Percentiles rank a stretch among this genome's conserved stretches.
Conservation (phyloP, 2,113 vertebrate species). For the Sceloporus tristichus region DNA sequence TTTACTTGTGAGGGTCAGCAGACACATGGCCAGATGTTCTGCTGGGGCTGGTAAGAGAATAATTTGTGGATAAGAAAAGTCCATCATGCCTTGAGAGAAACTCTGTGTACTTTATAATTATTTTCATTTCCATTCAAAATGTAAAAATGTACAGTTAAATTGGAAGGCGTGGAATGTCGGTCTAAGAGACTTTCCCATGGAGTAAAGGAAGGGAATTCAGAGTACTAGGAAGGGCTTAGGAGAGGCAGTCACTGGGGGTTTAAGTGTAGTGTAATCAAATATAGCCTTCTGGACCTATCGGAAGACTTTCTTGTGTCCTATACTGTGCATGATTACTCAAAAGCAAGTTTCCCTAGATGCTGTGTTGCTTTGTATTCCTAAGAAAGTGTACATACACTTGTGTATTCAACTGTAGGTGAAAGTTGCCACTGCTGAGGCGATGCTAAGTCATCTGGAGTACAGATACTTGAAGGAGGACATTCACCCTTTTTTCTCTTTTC, state of each 20-base stretch:
- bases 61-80: slow-evolving; percentile 39
- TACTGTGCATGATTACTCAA: background rate
- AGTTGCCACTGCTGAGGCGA: too few relatives aligned
- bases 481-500: too few relatives aligned
- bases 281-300: background rate
- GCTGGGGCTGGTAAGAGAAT: background rate
- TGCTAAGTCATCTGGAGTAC: too few relatives aligned
- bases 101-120: slow-evolving; percentile 51
- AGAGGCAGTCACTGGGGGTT: background rate
- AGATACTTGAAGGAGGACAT: too few relatives aligned
- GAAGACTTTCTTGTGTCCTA: background rate
- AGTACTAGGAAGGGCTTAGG: background rate
- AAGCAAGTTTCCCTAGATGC: background rate
- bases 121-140: slow-evolving; percentile 55
- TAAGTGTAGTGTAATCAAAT: background rate
- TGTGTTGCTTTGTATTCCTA: background rate
- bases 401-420: too few relatives aligned
- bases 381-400: background rate
- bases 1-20: slow-evolving; percentile 38
- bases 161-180: background rate
- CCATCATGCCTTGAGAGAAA: slow-evolving; percentile 35
- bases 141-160: background rate
- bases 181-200: slow-evolving; percentile 44
- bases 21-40: slow-evolving; percentile 63
- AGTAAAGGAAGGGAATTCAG: slow-evolving; percentile 12